Evolutionary conservation across 1,140 invertebrate genomes (phyloP), one percentile per base, ranked within the genome.

Genomic region (Thaumatotibia leucotreta): DNA sequence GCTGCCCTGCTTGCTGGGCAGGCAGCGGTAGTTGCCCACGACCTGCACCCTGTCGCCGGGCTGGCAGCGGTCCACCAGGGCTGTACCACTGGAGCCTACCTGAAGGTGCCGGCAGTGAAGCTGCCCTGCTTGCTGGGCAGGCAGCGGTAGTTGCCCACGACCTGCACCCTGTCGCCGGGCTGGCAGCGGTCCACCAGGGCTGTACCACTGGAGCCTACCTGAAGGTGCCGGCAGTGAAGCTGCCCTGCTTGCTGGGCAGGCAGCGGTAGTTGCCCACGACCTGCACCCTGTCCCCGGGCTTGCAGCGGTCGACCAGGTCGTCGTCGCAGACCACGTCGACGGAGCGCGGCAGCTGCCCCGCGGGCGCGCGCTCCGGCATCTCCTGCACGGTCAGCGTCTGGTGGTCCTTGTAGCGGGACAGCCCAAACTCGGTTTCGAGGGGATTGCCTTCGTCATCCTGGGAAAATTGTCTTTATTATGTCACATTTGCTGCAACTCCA

Each of bases 351-450:
- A 99, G 89, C 80, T 99, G 98, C 4, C 97, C 98, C 14, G 98
- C 97, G 0, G 99, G 99, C 2, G 99, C 97, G 84, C 98, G 98
- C 90, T 99, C 99, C 0, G 99, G 99, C 97, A 99, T 99, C 93
- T 99, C 99, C 93, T 99, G 99, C 73, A 99, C 97, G 31, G 96
- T 97, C 24, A 99, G 92, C 0, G 97, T 98, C 91, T 99, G 99
- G 92, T 99, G 98, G 88, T 99, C 98, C 92, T 99, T 99, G 90
- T 99, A 99, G 0, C 93, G 93, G 0, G 97, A 99, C 22, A 99
- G 84, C 0, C 99, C 99, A 92, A 95, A 99, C 91, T 99, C 99
- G 5, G 99, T 99, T 92, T 99, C 99, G 52, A 99, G 90, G 0
- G 96, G 92, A 92, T 99, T 99, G 1, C 98, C 98, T 91, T 99